Evolutionary conservation across 1,140 invertebrate genomes (phyloP).

Genomic region (Drosophila sp.): DNA sequence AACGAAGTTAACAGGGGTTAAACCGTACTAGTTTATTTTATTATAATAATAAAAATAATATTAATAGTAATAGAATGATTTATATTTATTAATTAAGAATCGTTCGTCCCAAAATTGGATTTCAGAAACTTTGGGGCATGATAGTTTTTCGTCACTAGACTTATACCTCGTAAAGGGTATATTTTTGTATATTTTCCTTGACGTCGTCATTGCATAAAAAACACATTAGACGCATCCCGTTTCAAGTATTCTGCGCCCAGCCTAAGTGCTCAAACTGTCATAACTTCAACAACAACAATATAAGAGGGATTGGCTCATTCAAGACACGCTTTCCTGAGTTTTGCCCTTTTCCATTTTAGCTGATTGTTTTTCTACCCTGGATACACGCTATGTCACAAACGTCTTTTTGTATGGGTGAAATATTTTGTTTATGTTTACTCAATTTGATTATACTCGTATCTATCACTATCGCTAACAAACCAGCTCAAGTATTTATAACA

Average conservation of each 20-base stretch:
- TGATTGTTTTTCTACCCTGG: slow-evolving; percentile 68
- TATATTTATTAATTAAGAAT: too few species aligned
- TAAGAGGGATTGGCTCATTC: slow-evolving; percentile 75
- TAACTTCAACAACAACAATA: slow-evolving; percentile 17
- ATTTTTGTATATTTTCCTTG: slow-evolving; percentile 23
- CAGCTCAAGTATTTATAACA: slow-evolving; percentile 21
- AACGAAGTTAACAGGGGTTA: too few species aligned
- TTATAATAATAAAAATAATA: too few species aligned
- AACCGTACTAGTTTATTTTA: too few species aligned
- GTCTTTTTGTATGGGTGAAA: slow-evolving; percentile 60
- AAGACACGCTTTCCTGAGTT: slow-evolving; percentile 71
- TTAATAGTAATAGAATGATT: too few species aligned
- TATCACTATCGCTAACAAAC: slow-evolving; percentile 62
- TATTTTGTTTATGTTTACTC: slow-evolving; percentile 77
- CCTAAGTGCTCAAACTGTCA: slow-evolving; percentile 3
- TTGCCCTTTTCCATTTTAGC: slow-evolving; percentile 74
- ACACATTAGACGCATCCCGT: slow-evolving; percentile 17
- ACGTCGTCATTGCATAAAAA: slow-evolving; percentile 33
- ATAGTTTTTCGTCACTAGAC: too few species aligned
- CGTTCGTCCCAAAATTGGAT: too few species aligned
- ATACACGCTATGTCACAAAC: slow-evolving; percentile 54
- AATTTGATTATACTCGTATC: slow-evolving; percentile 68
- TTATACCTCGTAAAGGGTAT: too few species aligned
- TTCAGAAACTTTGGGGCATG: too few species aligned
- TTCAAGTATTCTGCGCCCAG: slow-evolving; percentile 9